Evolutionary conservation across 1,140 invertebrate species (phyloP).

Genomic region (Aplysia californica): DNA sequence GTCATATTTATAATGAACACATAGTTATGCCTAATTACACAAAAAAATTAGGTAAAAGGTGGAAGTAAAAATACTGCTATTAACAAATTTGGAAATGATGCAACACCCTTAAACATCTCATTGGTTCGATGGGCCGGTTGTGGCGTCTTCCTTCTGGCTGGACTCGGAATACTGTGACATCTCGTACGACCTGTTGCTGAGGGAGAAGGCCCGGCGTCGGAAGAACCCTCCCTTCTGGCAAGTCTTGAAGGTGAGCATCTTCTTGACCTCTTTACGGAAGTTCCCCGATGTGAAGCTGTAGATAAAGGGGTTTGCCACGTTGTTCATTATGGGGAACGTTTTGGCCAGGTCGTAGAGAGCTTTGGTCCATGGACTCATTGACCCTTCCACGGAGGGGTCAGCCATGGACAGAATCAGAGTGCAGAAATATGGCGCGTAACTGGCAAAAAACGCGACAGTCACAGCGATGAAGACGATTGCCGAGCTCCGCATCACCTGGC

Average conservation of each 20-base stretch:
- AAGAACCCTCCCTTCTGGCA: slow-evolving; percentile 19
- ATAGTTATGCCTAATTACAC: no score
- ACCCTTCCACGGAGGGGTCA: slow-evolving; percentile 7
- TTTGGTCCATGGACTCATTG: slow-evolving; percentile 25
- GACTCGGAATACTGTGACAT: slow-evolving; percentile 3
- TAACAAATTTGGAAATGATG: neutral
- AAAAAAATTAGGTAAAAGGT: no score
- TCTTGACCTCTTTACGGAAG: slow-evolving; percentile 33
- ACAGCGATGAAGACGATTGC: slow-evolving; percentile 35
- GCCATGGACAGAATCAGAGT: slow-evolving; percentile 23
- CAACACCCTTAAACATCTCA: neutral
- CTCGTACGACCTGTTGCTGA: slow-evolving; percentile 11
- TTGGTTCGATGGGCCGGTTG: neutral
- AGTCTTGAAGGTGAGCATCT: slow-evolving; percentile 27
- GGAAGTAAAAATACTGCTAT: no score
- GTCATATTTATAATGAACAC: no score
- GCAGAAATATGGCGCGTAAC: slow-evolving; percentile 37
- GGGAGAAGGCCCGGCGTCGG: slow-evolving; percentile 1
- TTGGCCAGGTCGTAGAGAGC: slow-evolving; percentile 37
- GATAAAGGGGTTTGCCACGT: slow-evolving; percentile 38
- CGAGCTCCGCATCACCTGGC: slow-evolving; percentile 13
- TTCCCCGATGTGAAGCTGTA: slow-evolving; percentile 38
- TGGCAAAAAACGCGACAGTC: slow-evolving; percentile 37
- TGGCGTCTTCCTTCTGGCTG: neutral
- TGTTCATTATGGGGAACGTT: slow-evolving; percentile 31